Evolutionary conservation across 2,113 vertebrate species (phyloP).

Genomic region (Petromus typicus): DNA sequence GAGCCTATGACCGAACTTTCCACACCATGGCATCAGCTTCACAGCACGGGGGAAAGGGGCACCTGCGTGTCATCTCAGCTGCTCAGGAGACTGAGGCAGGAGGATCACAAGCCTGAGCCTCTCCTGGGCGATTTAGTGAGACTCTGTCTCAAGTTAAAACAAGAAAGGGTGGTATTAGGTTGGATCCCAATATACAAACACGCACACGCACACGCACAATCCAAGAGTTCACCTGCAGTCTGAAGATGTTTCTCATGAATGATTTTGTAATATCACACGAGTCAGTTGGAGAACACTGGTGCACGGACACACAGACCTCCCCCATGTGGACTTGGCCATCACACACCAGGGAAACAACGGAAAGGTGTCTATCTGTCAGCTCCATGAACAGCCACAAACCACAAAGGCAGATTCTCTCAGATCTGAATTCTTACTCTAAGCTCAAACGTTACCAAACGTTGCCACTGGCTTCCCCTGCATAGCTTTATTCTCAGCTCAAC

Average conservation of each 20-base stretch:
- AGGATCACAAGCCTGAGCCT: too few relatives aligned
- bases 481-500: not conserved
- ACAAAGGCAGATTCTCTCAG: too few relatives aligned
- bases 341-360: not conserved
- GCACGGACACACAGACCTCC: not conserved
- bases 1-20: not conserved
- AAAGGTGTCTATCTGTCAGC: too few relatives aligned
- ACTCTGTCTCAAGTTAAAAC: too few relatives aligned
- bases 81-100: too few relatives aligned
- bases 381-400: too few relatives aligned
- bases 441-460: not conserved
- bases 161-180: too few relatives aligned
- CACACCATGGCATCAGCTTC: not conserved
- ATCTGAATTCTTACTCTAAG: too few relatives aligned
- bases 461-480: not conserved
- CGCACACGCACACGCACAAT: not conserved
- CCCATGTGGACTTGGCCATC: not conserved
- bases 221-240: not conserved
- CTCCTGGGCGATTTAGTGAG: too few relatives aligned
- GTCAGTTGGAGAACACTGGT: conserved; percentile 33
- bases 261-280: not conserved
- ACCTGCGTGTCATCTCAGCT: too few relatives aligned
- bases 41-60: too few relatives aligned
- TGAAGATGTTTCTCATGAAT: not conserved
- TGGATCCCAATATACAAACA: too few relatives aligned